Percentiles rank a stretch among this genome's conserved stretches.
Conservation (phyloP, 2,888 invertebrate species). For the Pseudolycoriella hygida region DNA sequence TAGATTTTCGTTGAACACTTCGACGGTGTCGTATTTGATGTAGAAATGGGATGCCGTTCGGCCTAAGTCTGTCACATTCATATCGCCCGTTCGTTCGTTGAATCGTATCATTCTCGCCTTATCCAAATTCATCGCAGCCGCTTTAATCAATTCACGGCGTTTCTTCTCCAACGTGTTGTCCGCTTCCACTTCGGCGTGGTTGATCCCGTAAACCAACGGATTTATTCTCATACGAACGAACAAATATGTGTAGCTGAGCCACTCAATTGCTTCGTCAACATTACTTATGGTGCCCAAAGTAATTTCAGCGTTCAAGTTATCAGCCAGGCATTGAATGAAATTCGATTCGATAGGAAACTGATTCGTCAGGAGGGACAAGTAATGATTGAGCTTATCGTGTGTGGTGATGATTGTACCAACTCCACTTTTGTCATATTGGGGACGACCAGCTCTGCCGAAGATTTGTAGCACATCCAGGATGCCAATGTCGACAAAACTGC, state of each 20-base stretch:
- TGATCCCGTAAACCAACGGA: conserved; percentile 55
- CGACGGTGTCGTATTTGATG: conserved; percentile 89
- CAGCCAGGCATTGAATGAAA: conserved; percentile 77
- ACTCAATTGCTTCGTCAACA: conserved; percentile 89
- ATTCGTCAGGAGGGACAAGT: conserved; percentile 82
- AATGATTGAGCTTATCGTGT: conserved; percentile 82
- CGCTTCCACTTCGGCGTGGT: conserved; percentile 42
- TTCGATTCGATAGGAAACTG: conserved; percentile 98
- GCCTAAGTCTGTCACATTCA: conserved; percentile 69
- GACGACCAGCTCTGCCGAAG: conserved; percentile 94
- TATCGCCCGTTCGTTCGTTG: conserved; percentile 65
- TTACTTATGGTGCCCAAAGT: conserved; percentile 92
- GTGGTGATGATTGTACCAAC: conserved; percentile 90
- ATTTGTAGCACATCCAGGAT: conserved; percentile 97
- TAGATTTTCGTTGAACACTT: conserved; percentile 73
- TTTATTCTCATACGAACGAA: conserved; percentile 88
- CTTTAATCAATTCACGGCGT: conserved; percentile 57
- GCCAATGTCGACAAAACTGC: conserved; percentile 84
- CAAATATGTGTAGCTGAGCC: conserved; percentile 94
- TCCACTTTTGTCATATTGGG: conserved; percentile 90
- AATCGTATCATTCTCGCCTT: conserved; percentile 89
- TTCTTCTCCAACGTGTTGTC: conserved; percentile 66
- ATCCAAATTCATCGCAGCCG: conserved; percentile 72
- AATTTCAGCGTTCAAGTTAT: conserved; percentile 97
- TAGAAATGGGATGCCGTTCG: conserved; percentile 96